Base-by-base conservation (phyloP, 2,113 vertebrate species). In the Oncorhynchus tshawytscha region DNA sequence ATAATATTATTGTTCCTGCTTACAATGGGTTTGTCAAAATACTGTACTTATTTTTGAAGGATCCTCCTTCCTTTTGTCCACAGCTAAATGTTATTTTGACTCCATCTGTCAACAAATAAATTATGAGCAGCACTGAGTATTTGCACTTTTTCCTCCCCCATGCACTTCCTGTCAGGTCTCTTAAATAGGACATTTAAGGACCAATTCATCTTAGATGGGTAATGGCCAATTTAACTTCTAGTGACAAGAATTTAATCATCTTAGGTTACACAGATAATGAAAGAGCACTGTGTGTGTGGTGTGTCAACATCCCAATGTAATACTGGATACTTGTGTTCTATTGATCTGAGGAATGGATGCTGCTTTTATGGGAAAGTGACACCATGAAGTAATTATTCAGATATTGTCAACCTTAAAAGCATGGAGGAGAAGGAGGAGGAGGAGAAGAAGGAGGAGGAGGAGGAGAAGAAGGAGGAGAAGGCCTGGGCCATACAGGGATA, bases 211-310 rank as follows among this genome's bases (percentile, higher is more conserved):
- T 81, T 59, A 11, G 69, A 71, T 77, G 77, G 74, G 57, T 87
- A 88, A 88, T 81, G 83, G 80, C 66, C 82, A 75, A 81, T 84
- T 87, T 85, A 83, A 84, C 83, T 81, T 85, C 72, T 78, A 76
- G 82, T 83, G 88, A 90, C 86, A 90, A 89, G 77, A 88, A 85
- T 88, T 78, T 85, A 84, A 86, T 88, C 81, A 85, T 81, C 84
- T 78, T 73, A 81, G 76, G 86, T 85, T 90, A 85, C 83, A 71
- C 68, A 73, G 81, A 87, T 87, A 85, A 91, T 88, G 78, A 88
- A 90, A 85, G 81, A 82, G 74, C 81, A 81, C 51, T 54, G 51
- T 54, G 51, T 18, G 51, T 54, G n/a, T n/a, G n/a, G 51, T 67
- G 27, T 66, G 12, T 86, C 82, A 86, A 90, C 86, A 87, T 90